Evolutionary conservation across 2,888 invertebrate genomes (phyloP).

Genomic region (Trileptium ribeirensis): DNA sequence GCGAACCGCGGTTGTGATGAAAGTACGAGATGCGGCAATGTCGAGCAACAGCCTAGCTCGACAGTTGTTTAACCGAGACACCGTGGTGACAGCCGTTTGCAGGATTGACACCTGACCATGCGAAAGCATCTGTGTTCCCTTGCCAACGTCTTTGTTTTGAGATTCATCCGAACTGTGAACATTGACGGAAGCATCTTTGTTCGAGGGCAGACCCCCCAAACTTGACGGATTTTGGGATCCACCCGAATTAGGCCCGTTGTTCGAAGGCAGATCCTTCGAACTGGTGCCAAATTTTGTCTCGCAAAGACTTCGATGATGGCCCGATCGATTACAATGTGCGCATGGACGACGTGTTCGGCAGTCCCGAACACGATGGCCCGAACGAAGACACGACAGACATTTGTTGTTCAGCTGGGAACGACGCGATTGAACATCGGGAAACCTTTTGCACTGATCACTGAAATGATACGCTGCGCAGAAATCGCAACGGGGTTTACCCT

Average conservation of each 20-base stretch:
- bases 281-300: not conserved
- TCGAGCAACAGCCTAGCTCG: too few species aligned
- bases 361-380: not conserved
- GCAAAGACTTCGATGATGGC: not conserved
- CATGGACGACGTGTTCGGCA: slow-evolving; percentile 2
- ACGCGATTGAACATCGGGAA: slow-evolving; percentile 6
- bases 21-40: too few species aligned
- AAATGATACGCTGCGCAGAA: not conserved
- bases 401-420: not conserved
- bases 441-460: slow-evolving; percentile 3
- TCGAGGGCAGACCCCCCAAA: too few species aligned
- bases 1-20: too few species aligned
- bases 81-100: too few species aligned
- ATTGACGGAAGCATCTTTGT: too few species aligned
- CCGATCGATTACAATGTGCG: not conserved
- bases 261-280: not conserved
- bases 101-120: too few species aligned
- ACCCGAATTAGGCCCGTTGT: not conserved
- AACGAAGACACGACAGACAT: not conserved
- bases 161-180: too few species aligned
- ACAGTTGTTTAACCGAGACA: too few species aligned
- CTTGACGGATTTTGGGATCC: not conserved
- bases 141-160: too few species aligned
- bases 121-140: too few species aligned
- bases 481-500: not conserved